Evolutionary conservation across 2,113 vertebrate species (phyloP).

Genomic region (Grammomys dolichurus): DNA sequence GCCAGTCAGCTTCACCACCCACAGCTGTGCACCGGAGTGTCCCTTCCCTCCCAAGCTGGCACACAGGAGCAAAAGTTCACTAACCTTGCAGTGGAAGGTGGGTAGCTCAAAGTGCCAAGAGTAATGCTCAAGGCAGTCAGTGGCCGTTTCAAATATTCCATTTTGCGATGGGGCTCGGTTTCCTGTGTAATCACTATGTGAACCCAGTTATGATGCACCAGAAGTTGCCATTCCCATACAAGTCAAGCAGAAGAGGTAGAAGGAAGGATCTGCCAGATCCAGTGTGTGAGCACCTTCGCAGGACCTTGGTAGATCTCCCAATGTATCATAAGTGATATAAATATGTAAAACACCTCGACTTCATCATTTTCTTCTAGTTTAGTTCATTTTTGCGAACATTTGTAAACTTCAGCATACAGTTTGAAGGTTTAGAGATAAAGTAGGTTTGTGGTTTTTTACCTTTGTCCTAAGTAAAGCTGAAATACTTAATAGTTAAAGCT

Average conservation of each 20-base stretch:
- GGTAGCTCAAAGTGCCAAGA: background rate
- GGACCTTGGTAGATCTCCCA: background rate
- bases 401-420: background rate
- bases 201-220: background rate
- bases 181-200: background rate
- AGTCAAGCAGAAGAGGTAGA: background rate
- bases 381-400: conserved; percentile 12
- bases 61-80: conserved; percentile 95
- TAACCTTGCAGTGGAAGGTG: conserved; percentile 99
- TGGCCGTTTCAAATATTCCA: background rate
- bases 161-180: background rate
- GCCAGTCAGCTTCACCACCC: conserved; percentile 94
- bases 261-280: background rate
- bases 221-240: background rate
- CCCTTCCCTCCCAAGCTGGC: conserved; percentile 94
- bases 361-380: conserved; percentile 16
- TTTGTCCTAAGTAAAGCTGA: background rate
- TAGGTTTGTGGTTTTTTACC: background rate
- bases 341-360: background rate
- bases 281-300: background rate
- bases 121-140: background rate
- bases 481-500: conserved; percentile 48
- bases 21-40: conserved; percentile 94
- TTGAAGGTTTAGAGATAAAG: conserved; percentile 36
- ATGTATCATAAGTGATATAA: background rate